Evolutionary conservation across 2,888 invertebrate genomes (phyloP), one percentile per base, ranked within the genome.

Genomic region (Philhelius pedissequus): DNA sequence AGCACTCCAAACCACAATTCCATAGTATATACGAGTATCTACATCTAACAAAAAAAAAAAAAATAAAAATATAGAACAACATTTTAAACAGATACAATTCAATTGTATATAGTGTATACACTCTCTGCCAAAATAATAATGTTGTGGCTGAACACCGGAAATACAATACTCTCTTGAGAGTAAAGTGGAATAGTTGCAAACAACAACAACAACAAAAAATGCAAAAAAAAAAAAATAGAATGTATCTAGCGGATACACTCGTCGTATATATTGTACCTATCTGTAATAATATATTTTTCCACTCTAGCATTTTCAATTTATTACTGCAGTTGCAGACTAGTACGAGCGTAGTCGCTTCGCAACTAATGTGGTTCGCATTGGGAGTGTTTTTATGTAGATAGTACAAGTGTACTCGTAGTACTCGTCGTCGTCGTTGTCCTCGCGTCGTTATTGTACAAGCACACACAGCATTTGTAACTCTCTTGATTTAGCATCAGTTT

Each of bases 71-170:
- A 45, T 32, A 48, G 48, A 22, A 64, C 58, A 58, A 71, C 66
- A 68, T 66, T 76, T 71, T 52, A 60, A 66, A 30, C 58, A 66
- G 66, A 82, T 52, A 68, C 73, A 78, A 73, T 78, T 82, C 62
- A 52, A 78, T 70, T 80, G 68, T 38, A 69, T 58, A n/a, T n/a
- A n/a, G n/a, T n/a, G n/a, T n/a, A n/a, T n/a, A n/a, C n/a, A 32
- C 32, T 18, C 27, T 71, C 52, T 78, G 82, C 78, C 82, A 83
- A 83, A 83, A 78, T 83, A 83, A 73, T 78, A 78, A 75, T 69
- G 64, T 76, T 64, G 81, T 71, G 66, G 60, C 62, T 66, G 77
- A 62, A 77, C 60, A 77, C 77, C 71, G 68, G 71, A 82, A 78
- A 82, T 43, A 69, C 60, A 71, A 66, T 52, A 60, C 81, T 38